Evolutionary conservation across 2,888 invertebrate genomes (phyloP).

Genomic region (Catocala sponsa): DNA sequence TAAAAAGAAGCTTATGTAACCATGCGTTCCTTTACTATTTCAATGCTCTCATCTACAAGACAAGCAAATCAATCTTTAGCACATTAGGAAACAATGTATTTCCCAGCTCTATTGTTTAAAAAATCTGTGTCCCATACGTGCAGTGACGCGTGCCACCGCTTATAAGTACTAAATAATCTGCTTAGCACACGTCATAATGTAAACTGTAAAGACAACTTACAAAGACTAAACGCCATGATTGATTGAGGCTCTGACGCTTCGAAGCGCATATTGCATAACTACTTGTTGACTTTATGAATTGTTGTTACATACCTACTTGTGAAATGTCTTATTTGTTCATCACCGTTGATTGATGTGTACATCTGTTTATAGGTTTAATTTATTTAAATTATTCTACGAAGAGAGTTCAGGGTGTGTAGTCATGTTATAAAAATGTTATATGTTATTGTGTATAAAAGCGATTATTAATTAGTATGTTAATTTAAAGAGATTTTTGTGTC

Average conservation of each 20-base stretch:
- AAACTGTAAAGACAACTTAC: conserved; percentile 14
- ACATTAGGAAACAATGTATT: too few species aligned
- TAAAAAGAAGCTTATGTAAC: too few species aligned
- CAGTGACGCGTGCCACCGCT: conserved; percentile 1
- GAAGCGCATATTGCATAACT: conserved; percentile 15
- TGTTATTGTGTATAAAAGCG: too few species aligned
- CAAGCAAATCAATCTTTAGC: too few species aligned
- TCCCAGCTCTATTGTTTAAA: too few species aligned
- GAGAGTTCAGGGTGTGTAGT: not conserved
- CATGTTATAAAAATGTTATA: too few species aligned
- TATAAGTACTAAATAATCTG: conserved; percentile 15
- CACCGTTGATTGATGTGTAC: conserved; percentile 21
- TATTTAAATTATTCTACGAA: conserved; percentile 16
- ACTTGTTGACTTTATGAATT: conserved; percentile 16
- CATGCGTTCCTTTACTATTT: too few species aligned
- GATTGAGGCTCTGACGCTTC: conserved; percentile 17
- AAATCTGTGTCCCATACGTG: too few species aligned
- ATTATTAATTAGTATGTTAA: too few species aligned
- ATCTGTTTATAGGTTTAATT: conserved; percentile 14
- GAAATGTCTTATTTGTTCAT: conserved; percentile 16
- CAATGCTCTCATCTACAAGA: too few species aligned
- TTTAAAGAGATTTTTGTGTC: too few species aligned
- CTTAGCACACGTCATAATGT: conserved; percentile 16
- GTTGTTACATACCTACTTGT: conserved; percentile 20
- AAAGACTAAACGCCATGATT: conserved; percentile 22